Conservation (phyloP, 2,888 invertebrate species). For the Macrosiphum euphorbiae region DNA sequence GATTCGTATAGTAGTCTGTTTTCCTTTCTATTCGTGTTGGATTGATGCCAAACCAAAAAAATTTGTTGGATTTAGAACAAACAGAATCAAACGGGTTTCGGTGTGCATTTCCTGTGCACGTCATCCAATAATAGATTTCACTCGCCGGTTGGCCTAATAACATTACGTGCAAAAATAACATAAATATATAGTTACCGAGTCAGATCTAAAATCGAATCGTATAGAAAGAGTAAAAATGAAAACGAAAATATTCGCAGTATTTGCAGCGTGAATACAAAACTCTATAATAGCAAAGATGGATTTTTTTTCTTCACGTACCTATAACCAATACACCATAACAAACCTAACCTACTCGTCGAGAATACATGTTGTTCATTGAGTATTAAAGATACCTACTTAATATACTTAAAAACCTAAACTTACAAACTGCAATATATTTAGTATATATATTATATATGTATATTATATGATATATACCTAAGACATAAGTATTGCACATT, state of each 20-base stretch:
- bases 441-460: neutral
- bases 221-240: neutral
- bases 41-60: conserved; percentile 42
- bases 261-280: neutral
- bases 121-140: conserved; percentile 41
- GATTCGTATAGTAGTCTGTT: neutral
- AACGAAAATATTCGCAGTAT: neutral
- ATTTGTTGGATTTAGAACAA: conserved; percentile 37
- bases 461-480: too few species aligned
- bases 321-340: neutral
- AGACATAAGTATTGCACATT: too few species aligned
- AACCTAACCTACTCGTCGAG: neutral
- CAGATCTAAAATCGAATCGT: neutral
- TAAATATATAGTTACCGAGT: neutral
- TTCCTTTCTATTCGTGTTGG: conserved; percentile 44
- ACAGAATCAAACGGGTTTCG: conserved; percentile 34
- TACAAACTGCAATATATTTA: neutral
- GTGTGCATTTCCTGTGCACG: conserved; percentile 30
- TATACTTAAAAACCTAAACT: neutral
- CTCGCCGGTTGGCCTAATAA: conserved; percentile 43
- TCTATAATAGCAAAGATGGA: neutral
- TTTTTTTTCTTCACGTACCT: neutral
- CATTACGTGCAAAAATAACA: neutral
- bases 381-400: neutral
- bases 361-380: neutral